These are phyloP conservation scores for Ips typographus DNA, from an alignment of 1,140 invertebrate species.

Conservation along the genomic window DNA sequence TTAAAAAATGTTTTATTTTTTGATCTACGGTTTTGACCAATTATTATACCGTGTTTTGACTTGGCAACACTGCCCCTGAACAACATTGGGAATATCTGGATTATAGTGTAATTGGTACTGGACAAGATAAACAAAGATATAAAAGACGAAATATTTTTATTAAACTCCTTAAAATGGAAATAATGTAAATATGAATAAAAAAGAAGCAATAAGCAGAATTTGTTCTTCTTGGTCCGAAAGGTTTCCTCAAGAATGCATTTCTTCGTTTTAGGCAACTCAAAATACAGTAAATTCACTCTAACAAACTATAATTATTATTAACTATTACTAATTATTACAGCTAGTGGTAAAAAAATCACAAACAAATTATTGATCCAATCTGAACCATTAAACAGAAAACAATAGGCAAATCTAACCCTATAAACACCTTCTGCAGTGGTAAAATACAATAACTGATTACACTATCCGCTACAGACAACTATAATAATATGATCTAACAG, in stretches of 20 bases:
- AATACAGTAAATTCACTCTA: background rate
- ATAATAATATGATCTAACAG: background rate
- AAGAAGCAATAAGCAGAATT: conserved; percentile 17
- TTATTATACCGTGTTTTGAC: too few species aligned
- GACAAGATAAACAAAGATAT: too few species aligned
- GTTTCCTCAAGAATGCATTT: background rate
- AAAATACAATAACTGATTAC: conserved; percentile 1
- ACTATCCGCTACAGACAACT: background rate
- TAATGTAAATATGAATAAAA: conserved; percentile 7
- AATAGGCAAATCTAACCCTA: conserved; percentile 1
- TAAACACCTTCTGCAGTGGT: background rate
- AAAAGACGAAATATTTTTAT: background rate
- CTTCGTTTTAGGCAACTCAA: background rate
- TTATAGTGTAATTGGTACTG: too few species aligned
- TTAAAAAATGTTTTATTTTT: too few species aligned
- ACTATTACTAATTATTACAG: background rate
- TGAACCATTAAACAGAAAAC: background rate
- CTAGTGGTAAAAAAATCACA: background rate
- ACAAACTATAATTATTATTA: background rate
- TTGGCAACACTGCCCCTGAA: too few species aligned
- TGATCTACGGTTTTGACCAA: too few species aligned
- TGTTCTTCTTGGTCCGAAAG: conserved; percentile 17
- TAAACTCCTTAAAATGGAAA: background rate
- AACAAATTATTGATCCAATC: background rate
- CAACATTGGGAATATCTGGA: too few species aligned